Conservation (phyloP, 2,888 invertebrate genomes). For the Synergus japonicus region DNA sequence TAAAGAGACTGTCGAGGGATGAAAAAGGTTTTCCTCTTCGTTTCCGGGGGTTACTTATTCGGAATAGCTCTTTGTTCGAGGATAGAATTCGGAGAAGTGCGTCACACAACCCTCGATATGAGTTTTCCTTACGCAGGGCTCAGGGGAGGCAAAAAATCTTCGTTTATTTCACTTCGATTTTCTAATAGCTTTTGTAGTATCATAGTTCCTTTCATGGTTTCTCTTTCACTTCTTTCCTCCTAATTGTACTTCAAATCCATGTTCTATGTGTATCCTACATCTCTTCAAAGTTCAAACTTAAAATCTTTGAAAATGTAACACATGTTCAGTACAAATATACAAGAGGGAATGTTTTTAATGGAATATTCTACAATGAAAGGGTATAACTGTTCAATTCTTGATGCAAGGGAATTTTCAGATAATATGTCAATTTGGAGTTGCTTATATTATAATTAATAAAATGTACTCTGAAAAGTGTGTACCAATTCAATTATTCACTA, state of each 20-base stretch:
- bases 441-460: too few relatives aligned
- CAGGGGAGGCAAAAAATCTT: not conserved
- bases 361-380: too few relatives aligned
- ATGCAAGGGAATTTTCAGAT: too few relatives aligned
- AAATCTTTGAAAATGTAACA: too few relatives aligned
- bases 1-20: constrained; percentile 50
- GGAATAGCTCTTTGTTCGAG: not conserved
- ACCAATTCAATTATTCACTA: not conserved
- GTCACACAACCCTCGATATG: not conserved
- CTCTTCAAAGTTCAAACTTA: too few relatives aligned
- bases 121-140: not conserved
- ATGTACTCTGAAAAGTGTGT: not conserved
- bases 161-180: not conserved
- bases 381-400: too few relatives aligned
- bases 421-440: too few relatives aligned
- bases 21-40: constrained; percentile 49
- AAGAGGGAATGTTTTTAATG: too few relatives aligned
- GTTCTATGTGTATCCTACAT: too few relatives aligned
- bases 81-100: not conserved
- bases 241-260: not conserved
- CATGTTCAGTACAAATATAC: too few relatives aligned
- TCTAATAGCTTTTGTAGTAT: not conserved
- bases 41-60: too few relatives aligned
- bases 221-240: not conserved
- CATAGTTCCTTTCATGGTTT: not conserved